These are phyloP conservation scores for Craniophora ligustri DNA, from an alignment of 2,888 invertebrate genomes.

Conservation along the genomic window DNA sequence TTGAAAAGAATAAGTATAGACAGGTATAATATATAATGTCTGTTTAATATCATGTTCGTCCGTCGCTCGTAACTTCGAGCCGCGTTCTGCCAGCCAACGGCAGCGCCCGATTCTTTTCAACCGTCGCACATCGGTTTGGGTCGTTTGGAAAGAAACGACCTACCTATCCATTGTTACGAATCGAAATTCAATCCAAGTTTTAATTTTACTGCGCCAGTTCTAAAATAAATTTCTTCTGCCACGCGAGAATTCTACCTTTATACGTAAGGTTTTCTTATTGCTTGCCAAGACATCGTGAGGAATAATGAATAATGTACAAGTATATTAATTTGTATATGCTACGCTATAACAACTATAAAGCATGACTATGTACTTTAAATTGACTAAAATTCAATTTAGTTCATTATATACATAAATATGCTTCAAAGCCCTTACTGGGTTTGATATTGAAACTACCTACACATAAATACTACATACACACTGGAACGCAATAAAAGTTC, in stretches of 20 bases:
- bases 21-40: not conserved
- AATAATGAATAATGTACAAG: too few species aligned
- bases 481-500: too few species aligned
- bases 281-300: too few species aligned
- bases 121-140: slow-evolving; percentile 46
- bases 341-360: too few species aligned
- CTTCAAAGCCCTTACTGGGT: too few species aligned
- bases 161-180: slow-evolving; percentile 57
- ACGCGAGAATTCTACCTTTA: not conserved
- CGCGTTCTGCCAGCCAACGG: slow-evolving; percentile 7
- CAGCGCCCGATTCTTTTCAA: slow-evolving; percentile 34
- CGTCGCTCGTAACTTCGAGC: slow-evolving; percentile 4
- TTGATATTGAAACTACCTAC: too few species aligned
- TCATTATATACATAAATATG: too few species aligned
- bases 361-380: too few species aligned
- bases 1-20: not conserved
- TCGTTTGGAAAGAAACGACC: slow-evolving; percentile 53
- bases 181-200: slow-evolving; percentile 63
- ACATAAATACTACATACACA: too few species aligned
- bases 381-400: too few species aligned
- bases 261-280: not conserved
- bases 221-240: not conserved
- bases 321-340: too few species aligned
- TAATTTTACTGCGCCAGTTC: slow-evolving; percentile 41
- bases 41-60: not conserved